Evolutionary conservation across 2,888 invertebrate species (phyloP), one percentile per base, ranked within the genome.

Genomic region (Hyposoter didymator): DNA sequence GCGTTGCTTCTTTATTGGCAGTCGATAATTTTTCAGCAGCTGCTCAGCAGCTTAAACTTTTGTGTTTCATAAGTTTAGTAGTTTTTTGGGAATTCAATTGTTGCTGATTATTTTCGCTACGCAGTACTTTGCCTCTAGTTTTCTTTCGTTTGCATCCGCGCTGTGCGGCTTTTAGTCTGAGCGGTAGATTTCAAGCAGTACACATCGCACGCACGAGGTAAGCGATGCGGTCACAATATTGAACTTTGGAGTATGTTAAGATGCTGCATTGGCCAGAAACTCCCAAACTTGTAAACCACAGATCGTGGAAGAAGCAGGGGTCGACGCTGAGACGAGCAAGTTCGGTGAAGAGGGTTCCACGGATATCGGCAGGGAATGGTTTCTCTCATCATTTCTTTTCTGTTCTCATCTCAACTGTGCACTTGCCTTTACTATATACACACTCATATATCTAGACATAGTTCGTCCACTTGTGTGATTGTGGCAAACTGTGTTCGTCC

Each of bases 301-400:
- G 39, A 78, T 55, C 64, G 64, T 49, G n/a, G 72, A 76, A 84
- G 81, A 76, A 22, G n/a, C n/a, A n/a, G 62, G 59, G 49, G 66
- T 78, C 62, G 83, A 72, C 47, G 19, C 49, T 39, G 79, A 76
- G 76, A 80, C 66, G 80, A 66, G 66, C 43, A 80, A 85, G 76
- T 83, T 39, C 73, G 67, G n/a, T 55, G 67, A 39, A 73, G 73
- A 76, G 67, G 59, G 43, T 45, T 78, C 52, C 75, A 43, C 73
- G 39, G 32, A 52, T 72, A 80, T 73, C 76, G 72, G 62, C 70
- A 45, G 74, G 73, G 79, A 35, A 75, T 22, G 49, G 69, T 75
- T 70, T 45, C 22, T 47, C 43, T 59, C 35, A 39, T 47, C 28
- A 19, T 19, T 35, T 28, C 55, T 22, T 52, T 22, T 49, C n/a